Evolutionary conservation across 2,888 invertebrate species (phyloP).

Genomic region (Agrochola macilenta): DNA sequence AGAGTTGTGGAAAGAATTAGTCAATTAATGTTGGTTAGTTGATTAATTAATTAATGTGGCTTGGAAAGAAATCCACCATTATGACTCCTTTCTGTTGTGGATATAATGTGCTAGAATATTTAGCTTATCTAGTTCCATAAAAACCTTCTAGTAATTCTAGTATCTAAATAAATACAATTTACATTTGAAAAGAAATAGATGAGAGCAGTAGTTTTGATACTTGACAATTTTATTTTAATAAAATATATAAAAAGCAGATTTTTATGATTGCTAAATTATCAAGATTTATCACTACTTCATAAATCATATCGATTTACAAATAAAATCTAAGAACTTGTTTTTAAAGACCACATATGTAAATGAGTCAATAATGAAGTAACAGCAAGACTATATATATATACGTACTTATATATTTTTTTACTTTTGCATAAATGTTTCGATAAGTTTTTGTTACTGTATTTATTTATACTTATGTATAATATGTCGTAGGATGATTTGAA

Average conservation of each 20-base stretch:
- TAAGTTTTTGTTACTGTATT: neutral
- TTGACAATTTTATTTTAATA: constrained; percentile 7
- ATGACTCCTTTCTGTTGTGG: neutral
- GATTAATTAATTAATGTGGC: constrained; percentile 11
- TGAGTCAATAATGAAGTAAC: neutral
- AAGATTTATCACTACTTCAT: constrained; percentile 10
- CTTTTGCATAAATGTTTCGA: neutral
- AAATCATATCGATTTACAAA: constrained; percentile 11
- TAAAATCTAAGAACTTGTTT: constrained; percentile 18
- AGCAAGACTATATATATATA: neutral
- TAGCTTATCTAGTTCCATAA: neutral
- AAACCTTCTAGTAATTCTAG: neutral
- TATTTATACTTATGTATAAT: too few relatives aligned
- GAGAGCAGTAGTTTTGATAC: constrained; percentile 38
- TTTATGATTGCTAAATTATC: neutral
- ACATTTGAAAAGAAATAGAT: neutral
- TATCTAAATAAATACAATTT: neutral
- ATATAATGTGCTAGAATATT: neutral
- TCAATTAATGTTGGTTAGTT: neutral
- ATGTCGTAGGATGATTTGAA: too few relatives aligned
- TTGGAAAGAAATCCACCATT: neutral
- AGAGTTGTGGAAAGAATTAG: constrained; percentile 4
- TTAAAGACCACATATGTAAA: neutral
- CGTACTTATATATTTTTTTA: neutral
- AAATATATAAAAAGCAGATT: neutral